These are phyloP conservation scores for Atta texana DNA, from an alignment of 1,140 invertebrate species.

Conservation along the genomic window DNA sequence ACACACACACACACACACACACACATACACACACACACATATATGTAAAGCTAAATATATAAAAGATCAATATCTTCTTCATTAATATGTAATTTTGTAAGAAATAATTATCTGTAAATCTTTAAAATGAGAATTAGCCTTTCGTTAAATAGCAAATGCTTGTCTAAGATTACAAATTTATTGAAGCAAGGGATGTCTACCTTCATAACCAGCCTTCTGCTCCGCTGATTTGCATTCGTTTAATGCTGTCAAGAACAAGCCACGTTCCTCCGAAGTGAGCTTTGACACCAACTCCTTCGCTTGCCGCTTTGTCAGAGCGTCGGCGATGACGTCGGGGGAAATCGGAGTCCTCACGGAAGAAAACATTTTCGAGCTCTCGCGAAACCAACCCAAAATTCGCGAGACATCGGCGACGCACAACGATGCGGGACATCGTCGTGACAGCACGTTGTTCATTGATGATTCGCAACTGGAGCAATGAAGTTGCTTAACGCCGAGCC, in stretches of 20 bases:
- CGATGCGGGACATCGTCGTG: constrained; percentile 7
- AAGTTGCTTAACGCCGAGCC: constrained; percentile 30
- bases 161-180: background rate
- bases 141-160: background rate
- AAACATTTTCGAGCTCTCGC: constrained; percentile 17
- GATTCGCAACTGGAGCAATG: constrained; percentile 25
- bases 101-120: background rate
- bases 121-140: constrained; percentile 17
- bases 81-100: background rate
- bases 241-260: constrained; percentile 88
- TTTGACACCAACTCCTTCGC: constrained; percentile 90
- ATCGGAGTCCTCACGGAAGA: constrained; percentile 38
- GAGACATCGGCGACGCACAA: background rate
- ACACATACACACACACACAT: too few relatives aligned
- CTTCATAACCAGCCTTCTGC: constrained; percentile 91
- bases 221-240: constrained; percentile 91
- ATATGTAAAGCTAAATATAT: background rate
- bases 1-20: too few relatives aligned
- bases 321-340: constrained; percentile 63
- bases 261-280: constrained; percentile 90
- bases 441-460: constrained; percentile 8
- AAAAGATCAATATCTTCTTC: constrained; percentile 17
- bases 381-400: constrained; percentile 20
- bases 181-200: constrained; percentile 83
- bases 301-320: constrained; percentile 88